phyloP scores from a whole-genome alignment of 2,888 invertebrate species.

The Labia minor region DNA sequence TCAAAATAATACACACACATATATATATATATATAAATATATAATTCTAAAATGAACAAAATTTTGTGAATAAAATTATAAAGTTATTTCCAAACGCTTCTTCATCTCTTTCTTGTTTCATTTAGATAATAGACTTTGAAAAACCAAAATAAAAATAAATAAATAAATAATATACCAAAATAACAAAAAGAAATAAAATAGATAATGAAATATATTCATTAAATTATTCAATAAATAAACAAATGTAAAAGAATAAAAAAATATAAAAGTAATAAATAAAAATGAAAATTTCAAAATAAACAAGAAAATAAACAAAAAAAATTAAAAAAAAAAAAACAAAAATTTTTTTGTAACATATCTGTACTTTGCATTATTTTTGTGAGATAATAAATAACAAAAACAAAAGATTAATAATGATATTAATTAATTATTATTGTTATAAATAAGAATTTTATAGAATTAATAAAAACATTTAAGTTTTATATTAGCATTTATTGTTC shows the following conservation, averaged over 20 bases:
- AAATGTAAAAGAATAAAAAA: neutral
- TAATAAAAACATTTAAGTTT: no score
- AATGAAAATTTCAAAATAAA: conserved; percentile 18
- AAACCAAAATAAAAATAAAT: no score
- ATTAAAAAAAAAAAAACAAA: neutral
- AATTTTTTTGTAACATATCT: conserved; percentile 7
- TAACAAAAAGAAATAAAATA: no score
- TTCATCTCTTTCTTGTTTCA: conserved; percentile 8
- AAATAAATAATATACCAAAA: no score
- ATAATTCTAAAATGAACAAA: conserved; percentile 19
- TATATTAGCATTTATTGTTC: no score
- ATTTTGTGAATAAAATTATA: conserved; percentile 16
- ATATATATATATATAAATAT: no score
- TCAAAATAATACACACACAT: conserved; percentile 16
- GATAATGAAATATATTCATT: conserved; percentile 17
- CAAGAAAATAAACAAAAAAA: conserved; percentile 9
- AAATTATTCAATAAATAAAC: conserved; percentile 19
- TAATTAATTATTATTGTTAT: no score
- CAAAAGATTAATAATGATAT: no score
- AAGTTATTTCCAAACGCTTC: conserved; percentile 15
- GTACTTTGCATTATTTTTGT: conserved; percentile 1
- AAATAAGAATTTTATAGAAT: no score
- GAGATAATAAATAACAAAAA: no score
- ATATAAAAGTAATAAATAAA: neutral
- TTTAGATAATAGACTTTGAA: conserved; percentile 19